Evolutionary conservation across 2,113 vertebrate species (phyloP).

Genomic region (Brachypodius melanocephalos): DNA sequence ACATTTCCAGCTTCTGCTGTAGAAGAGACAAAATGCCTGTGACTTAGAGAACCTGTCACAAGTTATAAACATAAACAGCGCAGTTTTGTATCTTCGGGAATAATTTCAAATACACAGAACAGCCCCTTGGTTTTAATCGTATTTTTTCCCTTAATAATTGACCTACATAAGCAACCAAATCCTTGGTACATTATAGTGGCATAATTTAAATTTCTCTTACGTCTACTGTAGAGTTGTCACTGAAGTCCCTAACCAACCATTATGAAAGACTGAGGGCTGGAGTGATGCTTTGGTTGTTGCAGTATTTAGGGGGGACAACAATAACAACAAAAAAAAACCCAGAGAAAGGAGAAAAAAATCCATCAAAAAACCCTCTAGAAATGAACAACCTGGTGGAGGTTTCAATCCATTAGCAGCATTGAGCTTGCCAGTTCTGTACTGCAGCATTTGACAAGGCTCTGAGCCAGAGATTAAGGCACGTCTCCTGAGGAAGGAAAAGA

Average conservation of each 20-base stretch:
- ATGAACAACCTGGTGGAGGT: conserved; percentile 65
- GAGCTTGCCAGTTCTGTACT: conserved; percentile 60
- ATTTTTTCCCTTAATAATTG: conserved; percentile 39
- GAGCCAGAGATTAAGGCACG: conserved; percentile 50
- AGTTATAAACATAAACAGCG: conserved; percentile 29
- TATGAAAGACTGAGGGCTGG: neutral
- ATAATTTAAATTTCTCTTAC: conserved; percentile 44
- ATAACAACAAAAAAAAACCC: neutral
- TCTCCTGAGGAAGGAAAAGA: conserved; percentile 44
- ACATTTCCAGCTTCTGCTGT: neutral
- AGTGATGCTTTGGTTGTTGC: neutral
- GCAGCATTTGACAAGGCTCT: conserved; percentile 45
- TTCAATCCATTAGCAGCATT: conserved; percentile 56
- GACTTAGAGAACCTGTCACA: conserved; percentile 26
- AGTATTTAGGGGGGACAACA: neutral
- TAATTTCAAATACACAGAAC: neutral
- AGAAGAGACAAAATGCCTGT: neutral
- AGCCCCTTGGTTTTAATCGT: conserved; percentile 39
- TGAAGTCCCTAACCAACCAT: neutral
- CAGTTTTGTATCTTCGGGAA: neutral
- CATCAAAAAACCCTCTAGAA: neutral
- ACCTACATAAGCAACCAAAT: conserved; percentile 27
- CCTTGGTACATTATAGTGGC: neutral
- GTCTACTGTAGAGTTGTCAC: neutral
- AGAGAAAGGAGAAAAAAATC: neutral